phyloP scores from a whole-genome alignment of 2,797 vertebrate genomes.

The Steatocranus sp. region DNA sequence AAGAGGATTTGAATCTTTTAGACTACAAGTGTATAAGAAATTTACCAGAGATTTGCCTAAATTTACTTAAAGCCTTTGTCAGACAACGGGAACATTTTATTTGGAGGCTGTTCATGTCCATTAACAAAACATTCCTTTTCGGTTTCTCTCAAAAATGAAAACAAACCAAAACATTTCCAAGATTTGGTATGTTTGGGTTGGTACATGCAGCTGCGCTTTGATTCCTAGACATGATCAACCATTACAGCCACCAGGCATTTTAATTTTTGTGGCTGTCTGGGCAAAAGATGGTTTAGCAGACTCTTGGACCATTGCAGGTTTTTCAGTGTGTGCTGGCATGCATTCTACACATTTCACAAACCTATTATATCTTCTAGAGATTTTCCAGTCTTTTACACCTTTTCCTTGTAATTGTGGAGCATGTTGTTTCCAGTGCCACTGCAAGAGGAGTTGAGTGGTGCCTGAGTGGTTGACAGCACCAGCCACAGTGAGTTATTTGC shows the following conservation, averaged over 20 bases:
- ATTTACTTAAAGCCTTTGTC: background rate
- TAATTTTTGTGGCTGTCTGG: constrained; percentile 31
- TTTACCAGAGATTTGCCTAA: background rate
- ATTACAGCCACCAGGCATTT: constrained; percentile 19
- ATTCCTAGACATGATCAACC: constrained; percentile 1
- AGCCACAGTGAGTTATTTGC: background rate
- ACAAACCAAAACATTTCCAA: background rate
- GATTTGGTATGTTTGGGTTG: constrained; percentile 22
- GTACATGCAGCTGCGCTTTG: background rate
- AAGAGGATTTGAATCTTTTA: background rate
- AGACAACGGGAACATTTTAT: constrained; percentile 11
- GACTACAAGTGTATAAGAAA: background rate
- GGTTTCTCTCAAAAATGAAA: background rate
- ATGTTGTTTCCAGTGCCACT: background rate
- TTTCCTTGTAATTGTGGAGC: background rate
- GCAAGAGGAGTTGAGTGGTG: background rate
- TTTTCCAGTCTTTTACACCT: background rate
- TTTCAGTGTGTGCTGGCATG: background rate
- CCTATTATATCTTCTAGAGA: background rate
- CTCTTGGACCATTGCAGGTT: background rate
- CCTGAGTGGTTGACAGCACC: background rate
- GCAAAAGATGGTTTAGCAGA: background rate
- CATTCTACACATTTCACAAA: background rate
- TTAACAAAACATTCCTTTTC: background rate
- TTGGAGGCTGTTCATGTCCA: constrained; percentile 5